Base-by-base conservation (phyloP, 2,113 vertebrate species). In the Brachirus orientalis region DNA sequence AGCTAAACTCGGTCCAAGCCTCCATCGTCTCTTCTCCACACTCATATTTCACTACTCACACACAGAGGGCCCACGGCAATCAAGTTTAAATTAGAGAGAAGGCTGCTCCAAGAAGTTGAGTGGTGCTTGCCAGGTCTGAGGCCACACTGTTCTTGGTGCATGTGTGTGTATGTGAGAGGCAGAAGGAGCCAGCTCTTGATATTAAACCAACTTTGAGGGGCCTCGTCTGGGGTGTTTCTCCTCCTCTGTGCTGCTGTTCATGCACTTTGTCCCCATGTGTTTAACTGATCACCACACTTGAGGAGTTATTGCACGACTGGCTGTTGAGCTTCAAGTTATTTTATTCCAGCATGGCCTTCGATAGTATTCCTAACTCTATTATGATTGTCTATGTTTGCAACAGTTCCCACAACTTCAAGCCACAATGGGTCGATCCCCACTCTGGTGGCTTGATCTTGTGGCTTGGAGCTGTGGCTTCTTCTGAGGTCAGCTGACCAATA, bases 51-150 rank as follows among this genome's bases (percentile, higher is more conserved):
- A 88, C 77, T 60, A 74, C 78, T 84, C 73, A 63, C 79, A 78
- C 84, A 69, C 62, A 77, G 33, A 76, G 61, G 82, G 76, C 80
- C 82, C 81, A 73, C 53, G 64, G 88, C 80, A 91, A 86, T 91
- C 88, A 91, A 86, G 71, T 90, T 80, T 79, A 90, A 91, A 91
- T 91, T 91, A 90, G 81, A 90, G 82, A 81, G 83, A 82, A 72
- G 76, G 82, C 83, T 60, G 77, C 77, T 89, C 84, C 86, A 88
- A 89, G 85, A 86, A 82, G 69, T 82, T 7, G 19, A 55, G 58
- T 14, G 36, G 68, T 43, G 68, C 61, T 60, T 85, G 86, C 88
- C 88, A 90, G 63, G 69, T 87, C 72, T 85, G 82, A 90, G 85
- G 82, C 83, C 78, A 59, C 70, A 63, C 66, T 83, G 59, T 55